A percentile compares a stretch with the other conserved stretches of the same genome.
Conservation (phyloP, 1,140 invertebrate species). For the Drosophila navojoa region DNA sequence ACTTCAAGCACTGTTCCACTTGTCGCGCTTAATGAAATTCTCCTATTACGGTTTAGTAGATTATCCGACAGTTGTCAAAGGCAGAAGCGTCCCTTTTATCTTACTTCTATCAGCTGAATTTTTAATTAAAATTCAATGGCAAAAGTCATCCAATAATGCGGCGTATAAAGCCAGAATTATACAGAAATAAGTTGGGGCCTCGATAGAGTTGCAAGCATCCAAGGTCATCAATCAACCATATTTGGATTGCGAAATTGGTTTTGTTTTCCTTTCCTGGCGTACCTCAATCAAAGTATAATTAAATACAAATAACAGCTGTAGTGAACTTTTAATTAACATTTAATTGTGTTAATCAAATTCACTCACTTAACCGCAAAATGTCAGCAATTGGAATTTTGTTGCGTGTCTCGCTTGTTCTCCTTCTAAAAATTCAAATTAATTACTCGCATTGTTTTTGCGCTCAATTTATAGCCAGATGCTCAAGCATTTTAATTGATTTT, state of each 20-base stretch:
- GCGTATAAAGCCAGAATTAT: not conserved
- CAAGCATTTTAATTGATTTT: conserved; percentile 41
- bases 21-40: conserved; percentile 58
- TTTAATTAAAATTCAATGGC: conserved; percentile 49
- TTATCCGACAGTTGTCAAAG: conserved; percentile 63
- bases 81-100: not conserved
- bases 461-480: conserved; percentile 20
- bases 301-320: conserved; percentile 8
- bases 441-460: conserved; percentile 24
- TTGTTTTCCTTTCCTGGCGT: not conserved
- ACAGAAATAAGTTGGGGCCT: not conserved
- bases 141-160: conserved; percentile 1
- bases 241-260: not conserved
- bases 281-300: conserved; percentile 11
- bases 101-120: conserved; percentile 24
- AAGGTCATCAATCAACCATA: not conserved
- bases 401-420: not conserved
- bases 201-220: not conserved
- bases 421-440: conserved; percentile 39
- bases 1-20: conserved; percentile 55
- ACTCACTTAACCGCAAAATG: conserved; percentile 44
- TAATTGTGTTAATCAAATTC: conserved; percentile 53
- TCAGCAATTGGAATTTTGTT: not conserved
- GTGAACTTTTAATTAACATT: conserved; percentile 49
- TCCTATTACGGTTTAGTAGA: conserved; percentile 38